Evolutionary conservation across 2,797 vertebrate species (phyloP).

Genomic region (Hyperoplus immaculatus): DNA sequence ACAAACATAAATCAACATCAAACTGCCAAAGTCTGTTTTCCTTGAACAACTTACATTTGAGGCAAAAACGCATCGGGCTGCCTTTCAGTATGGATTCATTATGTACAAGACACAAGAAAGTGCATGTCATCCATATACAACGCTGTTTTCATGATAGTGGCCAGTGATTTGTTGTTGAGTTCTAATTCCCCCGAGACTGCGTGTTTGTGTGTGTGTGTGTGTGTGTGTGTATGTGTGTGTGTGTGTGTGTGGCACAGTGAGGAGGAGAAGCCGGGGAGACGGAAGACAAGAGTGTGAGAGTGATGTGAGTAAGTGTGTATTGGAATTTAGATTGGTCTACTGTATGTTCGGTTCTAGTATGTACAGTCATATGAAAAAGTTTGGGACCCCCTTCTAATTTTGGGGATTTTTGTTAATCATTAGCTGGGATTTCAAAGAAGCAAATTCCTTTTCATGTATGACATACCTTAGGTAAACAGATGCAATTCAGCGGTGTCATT

Average conservation of each 20-base stretch:
- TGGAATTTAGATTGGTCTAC: constrained; percentile 37
- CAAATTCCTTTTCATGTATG: too few species aligned
- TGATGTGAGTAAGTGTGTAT: constrained; percentile 42
- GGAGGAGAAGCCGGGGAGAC: constrained; percentile 36
- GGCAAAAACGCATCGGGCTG: constrained; percentile 33
- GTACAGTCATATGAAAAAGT: too few species aligned
- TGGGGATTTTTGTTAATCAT: too few species aligned
- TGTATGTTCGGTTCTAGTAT: background rate
- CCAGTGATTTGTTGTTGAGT: constrained; percentile 64
- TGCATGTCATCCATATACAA: constrained; percentile 44
- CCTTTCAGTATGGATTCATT: constrained; percentile 28
- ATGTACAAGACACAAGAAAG: constrained; percentile 32
- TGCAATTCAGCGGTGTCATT: too few species aligned
- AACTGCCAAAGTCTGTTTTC: constrained; percentile 24
- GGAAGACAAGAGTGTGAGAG: constrained; percentile 60
- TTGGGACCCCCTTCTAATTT: too few species aligned
- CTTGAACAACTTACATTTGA: constrained; percentile 13
- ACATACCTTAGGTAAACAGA: too few species aligned
- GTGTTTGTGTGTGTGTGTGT: constrained; percentile 25
- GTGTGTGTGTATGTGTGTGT: too few species aligned
- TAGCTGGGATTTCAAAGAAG: too few species aligned
- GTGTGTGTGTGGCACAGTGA: constrained; percentile 30
- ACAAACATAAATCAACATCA: constrained; percentile 24
- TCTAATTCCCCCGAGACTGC: constrained; percentile 47
- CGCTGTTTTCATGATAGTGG: constrained; percentile 48